Conservation (phyloP, 2,113 vertebrate species). For the Pelobates fuscus region DNA sequence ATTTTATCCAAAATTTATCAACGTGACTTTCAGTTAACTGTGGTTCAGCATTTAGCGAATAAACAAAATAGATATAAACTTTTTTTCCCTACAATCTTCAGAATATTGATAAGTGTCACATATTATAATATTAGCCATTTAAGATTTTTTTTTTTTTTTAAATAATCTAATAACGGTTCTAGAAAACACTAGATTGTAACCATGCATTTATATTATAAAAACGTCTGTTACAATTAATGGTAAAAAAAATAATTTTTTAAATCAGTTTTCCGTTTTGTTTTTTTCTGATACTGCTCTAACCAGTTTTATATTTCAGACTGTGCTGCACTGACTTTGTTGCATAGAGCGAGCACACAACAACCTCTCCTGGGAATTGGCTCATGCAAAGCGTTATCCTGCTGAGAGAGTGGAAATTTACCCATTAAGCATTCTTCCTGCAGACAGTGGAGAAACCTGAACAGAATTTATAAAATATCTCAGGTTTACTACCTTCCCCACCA, state of each 20-base stretch:
- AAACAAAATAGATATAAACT: no score
- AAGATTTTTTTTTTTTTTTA: no score
- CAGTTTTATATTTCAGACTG: conserved; percentile 78
- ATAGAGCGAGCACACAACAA: conserved; percentile 79
- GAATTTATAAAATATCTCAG: conserved; percentile 70
- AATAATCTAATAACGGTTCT: no score
- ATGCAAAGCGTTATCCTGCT: conserved; percentile 87
- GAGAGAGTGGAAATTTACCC: conserved; percentile 94
- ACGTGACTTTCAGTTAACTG: no score
- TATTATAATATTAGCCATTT: no score
- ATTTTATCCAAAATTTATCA: no score
- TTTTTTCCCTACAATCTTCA: no score
- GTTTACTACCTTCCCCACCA: conserved; percentile 22
- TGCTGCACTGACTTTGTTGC: conserved; percentile 78
- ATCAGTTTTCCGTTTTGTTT: no score
- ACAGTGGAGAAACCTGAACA: conserved; percentile 77
- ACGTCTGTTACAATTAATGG: conserved; percentile 5
- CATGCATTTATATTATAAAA: not conserved
- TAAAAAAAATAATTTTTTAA: not conserved
- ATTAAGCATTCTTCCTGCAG: conserved; percentile 80
- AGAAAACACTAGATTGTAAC: no score
- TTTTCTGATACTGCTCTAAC: conserved; percentile 56
- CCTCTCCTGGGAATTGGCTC: conserved; percentile 87
- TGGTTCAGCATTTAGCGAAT: no score
- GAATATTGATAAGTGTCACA: no score